These are phyloP conservation scores for Salmo trutta DNA, from an alignment of 2,797 vertebrate species.

Conservation along the genomic window DNA sequence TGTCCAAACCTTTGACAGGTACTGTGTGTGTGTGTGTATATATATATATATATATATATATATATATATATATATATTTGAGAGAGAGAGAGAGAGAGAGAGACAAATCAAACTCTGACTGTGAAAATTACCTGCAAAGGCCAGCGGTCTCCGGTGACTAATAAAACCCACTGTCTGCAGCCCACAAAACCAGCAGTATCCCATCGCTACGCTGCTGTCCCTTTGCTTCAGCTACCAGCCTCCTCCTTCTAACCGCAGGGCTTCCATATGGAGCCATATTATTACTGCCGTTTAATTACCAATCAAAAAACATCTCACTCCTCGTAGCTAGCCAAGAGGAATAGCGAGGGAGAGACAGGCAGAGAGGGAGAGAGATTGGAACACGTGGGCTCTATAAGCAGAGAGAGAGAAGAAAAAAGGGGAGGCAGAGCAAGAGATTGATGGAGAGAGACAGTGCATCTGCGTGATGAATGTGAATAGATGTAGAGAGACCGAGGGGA, in stretches of 20 bases:
- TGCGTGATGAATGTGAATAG: conserved; percentile 42
- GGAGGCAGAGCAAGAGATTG: conserved; percentile 24
- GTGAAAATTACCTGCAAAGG: conserved; percentile 60
- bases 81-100: conserved; percentile 54
- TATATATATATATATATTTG: no score
- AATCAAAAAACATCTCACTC: conserved; percentile 63
- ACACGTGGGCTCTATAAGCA: neutral
- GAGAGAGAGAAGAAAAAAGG: conserved; percentile 22
- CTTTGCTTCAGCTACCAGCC: conserved; percentile 33
- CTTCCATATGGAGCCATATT: conserved; percentile 58
- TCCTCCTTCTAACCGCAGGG: conserved; percentile 44
- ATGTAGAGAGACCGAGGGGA: conserved; percentile 41
- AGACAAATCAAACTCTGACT: conserved; percentile 66
- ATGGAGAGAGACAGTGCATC: conserved; percentile 16
- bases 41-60: no score
- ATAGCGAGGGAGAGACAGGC: conserved; percentile 32
- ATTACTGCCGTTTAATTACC: conserved; percentile 70
- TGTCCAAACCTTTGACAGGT: no score
- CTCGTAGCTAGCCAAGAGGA: conserved; percentile 30
- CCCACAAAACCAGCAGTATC: conserved; percentile 26
- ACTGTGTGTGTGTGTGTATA: no score
- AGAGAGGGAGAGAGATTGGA: conserved; percentile 20
- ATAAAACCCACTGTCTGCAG: conserved; percentile 50
- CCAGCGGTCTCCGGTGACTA: conserved; percentile 55
- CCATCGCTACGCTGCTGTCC: conserved; percentile 31